phyloP scores from a whole-genome alignment of 1,140 invertebrate species.

The Notospermus geniculatus region DNA sequence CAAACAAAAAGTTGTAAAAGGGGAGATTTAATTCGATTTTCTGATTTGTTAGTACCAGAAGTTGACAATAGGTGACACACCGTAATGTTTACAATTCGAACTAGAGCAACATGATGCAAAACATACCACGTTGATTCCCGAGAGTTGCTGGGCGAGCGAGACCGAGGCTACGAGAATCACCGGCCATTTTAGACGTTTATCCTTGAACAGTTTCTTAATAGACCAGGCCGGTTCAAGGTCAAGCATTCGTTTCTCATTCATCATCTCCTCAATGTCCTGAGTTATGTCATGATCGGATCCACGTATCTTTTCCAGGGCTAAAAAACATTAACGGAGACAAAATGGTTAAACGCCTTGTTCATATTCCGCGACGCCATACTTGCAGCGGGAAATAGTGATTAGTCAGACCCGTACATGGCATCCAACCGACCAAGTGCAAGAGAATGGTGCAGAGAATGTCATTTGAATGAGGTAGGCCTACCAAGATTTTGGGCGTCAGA shows the following conservation, averaged over 20 bases:
- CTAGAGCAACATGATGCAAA: background rate
- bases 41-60: background rate
- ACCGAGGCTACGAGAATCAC: constrained; percentile 69
- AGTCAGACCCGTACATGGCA: no score
- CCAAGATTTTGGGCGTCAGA: no score
- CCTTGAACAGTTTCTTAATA: constrained; percentile 30
- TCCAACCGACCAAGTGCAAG: no score
- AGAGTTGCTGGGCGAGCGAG: constrained; percentile 77
- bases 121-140: constrained; percentile 78
- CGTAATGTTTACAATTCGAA: constrained; percentile 1
- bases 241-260: constrained; percentile 14
- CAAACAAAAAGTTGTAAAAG: no score
- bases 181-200: constrained; percentile 60
- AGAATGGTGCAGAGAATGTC: no score
- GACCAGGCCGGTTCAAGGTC: constrained; percentile 24
- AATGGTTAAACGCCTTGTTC: no score
- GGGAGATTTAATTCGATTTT: no score
- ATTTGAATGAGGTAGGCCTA: no score
- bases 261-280: constrained; percentile 24
- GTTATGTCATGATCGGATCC: constrained; percentile 18
- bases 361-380: no score
- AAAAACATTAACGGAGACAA: background rate
- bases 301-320: constrained; percentile 23
- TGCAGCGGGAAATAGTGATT: no score
- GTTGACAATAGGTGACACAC: no score